These are phyloP conservation scores for Opisthocomus hoazin DNA, from an alignment of 2,113 vertebrate species.

Conservation along the genomic window DNA sequence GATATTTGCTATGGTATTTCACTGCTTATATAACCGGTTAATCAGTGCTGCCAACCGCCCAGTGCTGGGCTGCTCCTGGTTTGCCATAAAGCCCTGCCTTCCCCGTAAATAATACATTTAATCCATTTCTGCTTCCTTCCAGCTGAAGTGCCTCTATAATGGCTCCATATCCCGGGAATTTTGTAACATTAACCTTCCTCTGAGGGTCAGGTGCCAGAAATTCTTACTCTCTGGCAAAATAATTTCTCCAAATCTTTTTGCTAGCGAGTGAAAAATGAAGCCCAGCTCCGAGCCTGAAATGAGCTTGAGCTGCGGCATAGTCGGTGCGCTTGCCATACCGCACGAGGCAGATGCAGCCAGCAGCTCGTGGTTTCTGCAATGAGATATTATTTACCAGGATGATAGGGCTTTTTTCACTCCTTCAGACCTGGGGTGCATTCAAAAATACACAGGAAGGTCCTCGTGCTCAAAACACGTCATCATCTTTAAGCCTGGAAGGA, in stretches of 20 bases:
- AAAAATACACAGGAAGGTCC: neutral
- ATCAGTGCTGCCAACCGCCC: neutral
- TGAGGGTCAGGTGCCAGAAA: neutral
- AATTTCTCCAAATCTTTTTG: neutral
- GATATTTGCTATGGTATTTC: neutral
- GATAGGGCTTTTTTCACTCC: neutral
- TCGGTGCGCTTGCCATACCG: fast-evolving
- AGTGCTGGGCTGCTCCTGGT: neutral
- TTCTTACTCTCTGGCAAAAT: neutral
- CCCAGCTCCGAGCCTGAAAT: neutral
- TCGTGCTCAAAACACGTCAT: neutral
- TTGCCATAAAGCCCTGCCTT: neutral
- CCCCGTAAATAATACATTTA: neutral
- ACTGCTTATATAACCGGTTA: neutral
- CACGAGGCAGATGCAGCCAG: fast-evolving
- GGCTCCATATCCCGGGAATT: neutral
- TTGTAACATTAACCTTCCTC: neutral
- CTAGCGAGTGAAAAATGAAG: neutral
- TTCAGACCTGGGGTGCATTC: neutral
- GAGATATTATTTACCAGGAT: neutral
- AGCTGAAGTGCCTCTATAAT: neutral
- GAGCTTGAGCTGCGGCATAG: neutral
- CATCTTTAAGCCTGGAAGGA: neutral
- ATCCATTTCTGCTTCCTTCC: neutral
- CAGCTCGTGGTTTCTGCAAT: neutral